Conservation (phyloP, 1,140 invertebrate species). For the Drosophila lacteicornis region DNA sequence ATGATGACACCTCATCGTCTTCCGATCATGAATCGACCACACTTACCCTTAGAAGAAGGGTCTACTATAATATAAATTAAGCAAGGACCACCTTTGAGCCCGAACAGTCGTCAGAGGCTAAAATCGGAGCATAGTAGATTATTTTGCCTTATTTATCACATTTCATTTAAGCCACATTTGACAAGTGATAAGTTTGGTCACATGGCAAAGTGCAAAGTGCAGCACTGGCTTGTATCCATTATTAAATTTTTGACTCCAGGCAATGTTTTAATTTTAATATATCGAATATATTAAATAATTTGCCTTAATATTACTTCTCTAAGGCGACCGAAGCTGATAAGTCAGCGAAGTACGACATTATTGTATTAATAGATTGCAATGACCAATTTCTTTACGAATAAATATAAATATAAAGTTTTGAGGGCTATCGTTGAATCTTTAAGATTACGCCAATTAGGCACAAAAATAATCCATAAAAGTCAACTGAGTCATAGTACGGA, state of each 20-base stretch:
- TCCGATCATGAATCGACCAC: background rate
- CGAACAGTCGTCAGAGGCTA: constrained; percentile 45
- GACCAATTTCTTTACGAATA: constrained; percentile 17
- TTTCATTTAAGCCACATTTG: constrained; percentile 39
- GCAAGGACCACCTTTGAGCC: constrained; percentile 26
- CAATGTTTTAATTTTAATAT: too few relatives aligned
- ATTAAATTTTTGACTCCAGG: background rate
- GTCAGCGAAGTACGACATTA: background rate
- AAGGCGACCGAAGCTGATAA: background rate
- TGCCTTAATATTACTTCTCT: background rate
- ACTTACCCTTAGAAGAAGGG: constrained; percentile 6
- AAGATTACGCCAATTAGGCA: background rate
- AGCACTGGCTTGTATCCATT: background rate
- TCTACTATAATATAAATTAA: constrained; percentile 46
- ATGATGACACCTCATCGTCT: background rate
- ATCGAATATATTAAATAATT: background rate
- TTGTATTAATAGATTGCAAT: constrained; percentile 20
- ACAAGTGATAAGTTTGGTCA: constrained; percentile 41
- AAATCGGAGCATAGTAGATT: constrained; percentile 8
- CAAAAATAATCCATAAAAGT: background rate
- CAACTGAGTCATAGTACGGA: background rate
- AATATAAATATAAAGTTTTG: background rate
- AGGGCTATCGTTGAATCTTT: background rate
- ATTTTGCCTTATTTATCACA: background rate
- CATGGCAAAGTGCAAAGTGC: background rate